Evolutionary conservation across 2,888 invertebrate genomes (phyloP).

Genomic region (Dysmachus trigonus): DNA sequence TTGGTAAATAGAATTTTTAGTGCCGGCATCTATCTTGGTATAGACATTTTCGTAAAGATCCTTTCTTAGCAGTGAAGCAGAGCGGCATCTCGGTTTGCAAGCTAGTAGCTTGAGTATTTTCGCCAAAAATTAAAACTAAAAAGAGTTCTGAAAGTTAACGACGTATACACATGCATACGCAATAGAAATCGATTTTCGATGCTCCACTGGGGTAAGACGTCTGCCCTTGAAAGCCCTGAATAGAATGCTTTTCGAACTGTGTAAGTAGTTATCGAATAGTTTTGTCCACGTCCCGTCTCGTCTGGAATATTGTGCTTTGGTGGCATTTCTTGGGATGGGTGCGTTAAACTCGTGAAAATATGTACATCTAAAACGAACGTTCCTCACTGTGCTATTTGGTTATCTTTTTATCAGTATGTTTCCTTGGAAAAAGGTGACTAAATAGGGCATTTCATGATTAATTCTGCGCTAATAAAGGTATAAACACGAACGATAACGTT

Average conservation of each 20-base stretch:
- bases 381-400: background rate
- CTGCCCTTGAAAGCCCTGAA: slow-evolving; percentile 8
- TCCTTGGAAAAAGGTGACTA: background rate
- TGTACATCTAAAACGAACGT: background rate
- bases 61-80: background rate
- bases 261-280: background rate
- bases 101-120: background rate
- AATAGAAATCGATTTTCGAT: slow-evolving; percentile 18
- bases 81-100: too few relatives aligned
- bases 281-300: background rate
- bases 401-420: background rate
- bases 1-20: background rate
- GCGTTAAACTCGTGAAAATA: background rate
- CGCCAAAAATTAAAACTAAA: background rate
- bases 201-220: background rate
- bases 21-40: background rate
- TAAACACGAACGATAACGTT: background rate
- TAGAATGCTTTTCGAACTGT: background rate
- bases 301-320: background rate
- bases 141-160: background rate
- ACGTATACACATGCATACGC: background rate
- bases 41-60: background rate
- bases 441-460: background rate
- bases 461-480: background rate
- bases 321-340: background rate